Evolutionary conservation across 2,888 invertebrate genomes (phyloP), one percentile per base, ranked within the genome.

Genomic region (Lymantria dispar): DNA sequence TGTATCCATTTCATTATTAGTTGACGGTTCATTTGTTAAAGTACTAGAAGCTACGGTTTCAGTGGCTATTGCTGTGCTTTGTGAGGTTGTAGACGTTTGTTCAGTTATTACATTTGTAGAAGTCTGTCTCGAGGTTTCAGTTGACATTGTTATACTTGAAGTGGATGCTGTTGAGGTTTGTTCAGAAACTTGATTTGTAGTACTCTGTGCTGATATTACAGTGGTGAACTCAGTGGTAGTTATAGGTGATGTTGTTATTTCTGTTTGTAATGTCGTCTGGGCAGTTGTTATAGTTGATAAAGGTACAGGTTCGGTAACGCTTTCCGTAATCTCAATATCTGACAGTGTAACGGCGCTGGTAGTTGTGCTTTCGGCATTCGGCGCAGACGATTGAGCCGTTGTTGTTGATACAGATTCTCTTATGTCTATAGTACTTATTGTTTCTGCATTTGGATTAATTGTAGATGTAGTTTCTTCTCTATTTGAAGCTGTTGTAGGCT

Each of bases 371-470:
- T 77, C 81, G 31, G 76, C 74, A 51, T 79, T 80, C 3, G 80
- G 74, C n/a, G 76, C 77, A 15, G 60, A 68, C 11, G 74, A 72
- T 33, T 75, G 68, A 0, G 70, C 64, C 22, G 76, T 72, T 38
- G 78, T 72, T 12, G 78, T 63, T 37, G 74, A 67, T 45, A 56
- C 67, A 33, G 33, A 1, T 56, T 76, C 74, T 47, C 74, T 62
- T 51, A 84, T 80, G 36, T 65, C 66, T 40, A 68, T 33, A 0
- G 62, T 62, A 40, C 41, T 52, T 47, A 86, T 68, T 38, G 81
- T 82, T 62, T 85, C 85, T 13, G 77, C 76, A 50, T 77, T 83
- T 30, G 85, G 77, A 47, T 78, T 83, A 5, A 63, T 55, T 22
- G 66, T 68, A 38, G 45, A 43, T 3, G 69, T 65, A 22, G 83